Percentiles rank a stretch among this genome's conserved stretches.
These are phyloP conservation scores for Gadus chalcogrammus DNA, from an alignment of 2,113 vertebrate species.

Conservation along the genomic window DNA sequence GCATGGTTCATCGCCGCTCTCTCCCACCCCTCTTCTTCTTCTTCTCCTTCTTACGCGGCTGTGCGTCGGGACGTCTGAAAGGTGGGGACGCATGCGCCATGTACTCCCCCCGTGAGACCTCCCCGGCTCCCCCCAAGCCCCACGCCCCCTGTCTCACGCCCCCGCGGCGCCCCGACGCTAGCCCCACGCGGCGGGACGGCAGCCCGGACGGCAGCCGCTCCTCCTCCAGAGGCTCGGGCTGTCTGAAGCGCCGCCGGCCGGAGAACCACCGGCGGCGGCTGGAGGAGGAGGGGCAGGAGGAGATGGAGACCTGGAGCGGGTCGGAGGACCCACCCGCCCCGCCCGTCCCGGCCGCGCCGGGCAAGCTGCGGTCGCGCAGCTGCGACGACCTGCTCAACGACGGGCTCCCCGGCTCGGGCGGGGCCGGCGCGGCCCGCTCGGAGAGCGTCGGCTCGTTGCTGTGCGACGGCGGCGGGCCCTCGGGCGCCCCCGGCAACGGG, in stretches of 20 bases:
- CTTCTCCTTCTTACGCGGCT: slow-evolving; percentile 82
- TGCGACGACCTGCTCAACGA: slow-evolving; percentile 84
- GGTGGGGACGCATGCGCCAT: slow-evolving; percentile 91
- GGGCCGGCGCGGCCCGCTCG: slow-evolving; percentile 76
- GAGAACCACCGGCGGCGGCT: slow-evolving; percentile 29
- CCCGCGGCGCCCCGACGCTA: slow-evolving; percentile 62
- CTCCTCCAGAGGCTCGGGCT: slow-evolving; percentile 80
- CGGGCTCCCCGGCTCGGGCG: slow-evolving; percentile 64
- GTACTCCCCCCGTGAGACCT: slow-evolving; percentile 83
- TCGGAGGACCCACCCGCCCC: slow-evolving; percentile 71
- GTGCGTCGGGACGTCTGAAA: slow-evolving; percentile 78
- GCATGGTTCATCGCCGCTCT: slow-evolving; percentile 78
- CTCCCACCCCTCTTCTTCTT: slow-evolving; percentile 86
- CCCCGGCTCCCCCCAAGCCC: slow-evolving; percentile 72
- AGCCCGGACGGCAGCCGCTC: slow-evolving; percentile 70
- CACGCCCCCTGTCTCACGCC: slow-evolving; percentile 75
- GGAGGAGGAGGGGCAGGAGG: slow-evolving; percentile 65
- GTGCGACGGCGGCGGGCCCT: slow-evolving; percentile 76
- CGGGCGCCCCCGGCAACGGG: slow-evolving; percentile 61
- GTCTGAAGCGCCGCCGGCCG: slow-evolving; percentile 86
- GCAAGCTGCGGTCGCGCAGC: slow-evolving; percentile 87
- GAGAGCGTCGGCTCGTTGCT: slow-evolving; percentile 86
- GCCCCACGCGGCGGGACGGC: slow-evolving; percentile 68
- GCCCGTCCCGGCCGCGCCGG: slow-evolving; percentile 5
- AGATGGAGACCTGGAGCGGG: slow-evolving; percentile 88